Percentiles rank a stretch among this genome's conserved stretches.
Conservation (phyloP, 2,113 vertebrate species). For the Pagrus major region DNA sequence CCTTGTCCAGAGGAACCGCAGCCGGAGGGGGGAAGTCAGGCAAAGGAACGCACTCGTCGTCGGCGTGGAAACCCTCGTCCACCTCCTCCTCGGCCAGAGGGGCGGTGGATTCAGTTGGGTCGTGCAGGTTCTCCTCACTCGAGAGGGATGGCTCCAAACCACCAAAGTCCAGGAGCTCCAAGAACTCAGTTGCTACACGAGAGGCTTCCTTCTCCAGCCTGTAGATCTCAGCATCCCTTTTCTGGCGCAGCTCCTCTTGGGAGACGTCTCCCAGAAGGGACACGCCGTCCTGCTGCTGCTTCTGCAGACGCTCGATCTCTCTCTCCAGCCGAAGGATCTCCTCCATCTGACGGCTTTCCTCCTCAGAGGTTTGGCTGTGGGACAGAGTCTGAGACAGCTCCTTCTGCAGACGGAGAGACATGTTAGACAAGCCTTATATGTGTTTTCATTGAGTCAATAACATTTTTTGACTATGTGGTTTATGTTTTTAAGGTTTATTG, state of each 20-base stretch:
- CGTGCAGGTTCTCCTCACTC: constrained; percentile 89
- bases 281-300: constrained; percentile 89
- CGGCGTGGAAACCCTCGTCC: constrained; percentile 90
- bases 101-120: constrained; percentile 84
- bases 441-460: background rate
- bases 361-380: constrained; percentile 81
- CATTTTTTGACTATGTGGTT: background rate
- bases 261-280: constrained; percentile 87
- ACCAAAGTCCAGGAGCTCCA: constrained; percentile 92
- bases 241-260: constrained; percentile 86
- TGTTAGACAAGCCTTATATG: background rate
- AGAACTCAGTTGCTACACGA: constrained; percentile 90
- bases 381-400: constrained; percentile 61
- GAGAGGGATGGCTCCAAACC: constrained; percentile 87
- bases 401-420: constrained; percentile 49
- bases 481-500: background rate
- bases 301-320: constrained; percentile 92
- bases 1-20: constrained; percentile 72
- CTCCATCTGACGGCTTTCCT: constrained; percentile 93
- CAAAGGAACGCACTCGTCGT: constrained; percentile 84
- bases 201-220: constrained; percentile 92
- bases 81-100: constrained; percentile 89
- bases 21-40: constrained; percentile 80
- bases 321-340: constrained; percentile 91
- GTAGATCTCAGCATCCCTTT: constrained; percentile 90